These are phyloP conservation scores for Oncopeltus fasciatus DNA, from an alignment of 1,140 invertebrate genomes.

Conservation along the genomic window DNA sequence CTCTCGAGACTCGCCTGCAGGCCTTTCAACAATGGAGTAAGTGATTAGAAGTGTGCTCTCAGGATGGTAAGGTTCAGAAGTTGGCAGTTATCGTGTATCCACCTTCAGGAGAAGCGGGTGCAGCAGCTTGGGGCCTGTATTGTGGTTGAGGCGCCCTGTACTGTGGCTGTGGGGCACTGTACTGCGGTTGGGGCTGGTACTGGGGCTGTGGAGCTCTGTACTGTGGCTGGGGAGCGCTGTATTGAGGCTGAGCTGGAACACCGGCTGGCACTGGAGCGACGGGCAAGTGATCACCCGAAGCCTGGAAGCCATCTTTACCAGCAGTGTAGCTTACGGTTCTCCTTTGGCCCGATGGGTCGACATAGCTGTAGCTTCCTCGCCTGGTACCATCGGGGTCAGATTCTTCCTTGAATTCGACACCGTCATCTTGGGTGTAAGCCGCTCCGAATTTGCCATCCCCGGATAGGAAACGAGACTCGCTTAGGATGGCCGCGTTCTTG, in stretches of 20 bases:
- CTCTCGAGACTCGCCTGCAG: too few species aligned
- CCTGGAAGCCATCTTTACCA: constrained; percentile 64
- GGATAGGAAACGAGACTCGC: constrained; percentile 61
- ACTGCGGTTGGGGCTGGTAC: constrained; percentile 2
- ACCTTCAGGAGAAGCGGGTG: neutral
- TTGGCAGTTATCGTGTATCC: neutral
- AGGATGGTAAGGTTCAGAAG: neutral
- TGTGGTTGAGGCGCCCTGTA: constrained; percentile 2
- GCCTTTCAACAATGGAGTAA: neutral
- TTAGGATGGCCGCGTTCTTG: constrained; percentile 61
- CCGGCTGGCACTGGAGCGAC: constrained; percentile 34
- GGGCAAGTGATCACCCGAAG: constrained; percentile 63
- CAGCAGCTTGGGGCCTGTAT: neutral
- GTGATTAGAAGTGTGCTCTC: too few species aligned
- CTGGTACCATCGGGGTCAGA: constrained; percentile 68
- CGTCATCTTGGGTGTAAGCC: constrained; percentile 71
- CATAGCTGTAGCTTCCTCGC: constrained; percentile 68
- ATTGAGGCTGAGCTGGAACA: neutral
- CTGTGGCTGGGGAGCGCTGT: neutral
- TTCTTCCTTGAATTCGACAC: constrained; percentile 75
- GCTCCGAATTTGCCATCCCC: constrained; percentile 71
- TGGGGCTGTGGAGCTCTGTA: neutral
- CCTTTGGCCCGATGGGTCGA: constrained; percentile 65
- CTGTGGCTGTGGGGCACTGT: neutral
- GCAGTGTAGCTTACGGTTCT: constrained; percentile 71